These are phyloP conservation scores for Condylostylus longicornis DNA, from an alignment of 1,140 invertebrate species.

Conservation along the genomic window DNA sequence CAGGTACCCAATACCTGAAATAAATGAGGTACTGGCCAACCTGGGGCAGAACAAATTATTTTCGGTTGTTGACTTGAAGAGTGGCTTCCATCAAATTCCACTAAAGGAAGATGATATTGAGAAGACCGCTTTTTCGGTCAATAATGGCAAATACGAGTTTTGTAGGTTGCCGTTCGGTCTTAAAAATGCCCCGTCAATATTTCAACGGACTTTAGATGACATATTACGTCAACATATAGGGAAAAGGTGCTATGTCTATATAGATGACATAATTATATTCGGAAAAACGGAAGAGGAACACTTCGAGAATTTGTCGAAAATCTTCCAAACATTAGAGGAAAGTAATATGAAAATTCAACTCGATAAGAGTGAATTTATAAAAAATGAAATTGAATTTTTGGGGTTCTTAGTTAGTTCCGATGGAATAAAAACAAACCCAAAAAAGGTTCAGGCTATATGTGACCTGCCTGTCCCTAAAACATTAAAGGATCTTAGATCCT, in stretches of 20 bases:
- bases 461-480: conserved; percentile 8
- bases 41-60: conserved; percentile 6
- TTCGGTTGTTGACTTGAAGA: conserved; percentile 3
- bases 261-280: conserved; percentile 32
- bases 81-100: conserved; percentile 21
- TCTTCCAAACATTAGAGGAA: conserved; percentile 5
- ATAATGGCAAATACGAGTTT: conserved; percentile 29
- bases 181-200: conserved; percentile 30
- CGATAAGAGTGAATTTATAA: conserved; percentile 9
- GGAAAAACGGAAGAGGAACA: conserved; percentile 17
- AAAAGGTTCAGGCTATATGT: conserved; percentile 10
- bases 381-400: conserved; percentile 9
- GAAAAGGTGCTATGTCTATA: conserved; percentile 20
- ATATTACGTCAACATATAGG: conserved; percentile 14
- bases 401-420: conserved; percentile 9
- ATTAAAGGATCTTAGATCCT: conserved; percentile 3
- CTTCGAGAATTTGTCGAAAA: conserved; percentile 9
- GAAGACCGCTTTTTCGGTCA: conserved; percentile 29
- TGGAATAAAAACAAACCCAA: conserved; percentile 12
- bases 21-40: conserved; percentile 4
- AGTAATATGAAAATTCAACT: conserved; percentile 9
- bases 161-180: conserved; percentile 28
- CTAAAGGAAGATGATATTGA: conserved; percentile 20
- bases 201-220: conserved; percentile 32
- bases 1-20: conserved; percentile 8